Conservation (phyloP, 2,113 vertebrate species). For the Gobius niger region DNA sequence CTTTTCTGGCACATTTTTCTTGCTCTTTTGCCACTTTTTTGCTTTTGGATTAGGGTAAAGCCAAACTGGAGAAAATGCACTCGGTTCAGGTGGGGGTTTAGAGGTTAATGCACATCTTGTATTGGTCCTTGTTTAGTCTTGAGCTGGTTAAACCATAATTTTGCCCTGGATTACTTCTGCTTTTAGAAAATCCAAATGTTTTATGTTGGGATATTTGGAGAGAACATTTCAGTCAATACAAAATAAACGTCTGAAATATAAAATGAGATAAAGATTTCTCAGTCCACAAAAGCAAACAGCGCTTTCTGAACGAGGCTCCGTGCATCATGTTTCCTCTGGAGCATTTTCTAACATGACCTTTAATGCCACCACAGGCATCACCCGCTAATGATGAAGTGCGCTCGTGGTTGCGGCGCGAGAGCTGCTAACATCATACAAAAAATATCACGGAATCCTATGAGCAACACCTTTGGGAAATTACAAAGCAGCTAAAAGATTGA, state of each 20-base stretch:
- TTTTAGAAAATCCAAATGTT: neutral
- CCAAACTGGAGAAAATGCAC: no score
- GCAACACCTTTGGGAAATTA: neutral
- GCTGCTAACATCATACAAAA: neutral
- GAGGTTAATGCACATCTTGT: no score
- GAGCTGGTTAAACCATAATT: no score
- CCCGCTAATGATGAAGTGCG: constrained; percentile 19
- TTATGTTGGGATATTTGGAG: neutral
- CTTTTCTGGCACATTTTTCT: no score
- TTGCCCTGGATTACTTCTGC: no score
- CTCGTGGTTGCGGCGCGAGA: neutral
- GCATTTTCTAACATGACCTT: constrained; percentile 29
- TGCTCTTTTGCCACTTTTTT: no score
- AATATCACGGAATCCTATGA: neutral
- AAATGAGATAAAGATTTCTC: neutral
- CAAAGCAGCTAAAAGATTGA: no score
- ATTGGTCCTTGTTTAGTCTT: neutral
- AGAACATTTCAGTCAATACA: neutral
- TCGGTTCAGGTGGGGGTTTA: no score
- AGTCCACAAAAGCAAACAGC: neutral
- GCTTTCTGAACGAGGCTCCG: constrained; percentile 1
- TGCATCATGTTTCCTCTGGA: constrained; percentile 21
- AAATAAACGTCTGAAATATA: neutral
- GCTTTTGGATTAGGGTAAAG: no score
- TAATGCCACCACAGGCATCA: constrained; percentile 26